These are phyloP conservation scores for Nemotelus nigrinus DNA, from an alignment of 2,888 invertebrate species.

Conservation along the genomic window DNA sequence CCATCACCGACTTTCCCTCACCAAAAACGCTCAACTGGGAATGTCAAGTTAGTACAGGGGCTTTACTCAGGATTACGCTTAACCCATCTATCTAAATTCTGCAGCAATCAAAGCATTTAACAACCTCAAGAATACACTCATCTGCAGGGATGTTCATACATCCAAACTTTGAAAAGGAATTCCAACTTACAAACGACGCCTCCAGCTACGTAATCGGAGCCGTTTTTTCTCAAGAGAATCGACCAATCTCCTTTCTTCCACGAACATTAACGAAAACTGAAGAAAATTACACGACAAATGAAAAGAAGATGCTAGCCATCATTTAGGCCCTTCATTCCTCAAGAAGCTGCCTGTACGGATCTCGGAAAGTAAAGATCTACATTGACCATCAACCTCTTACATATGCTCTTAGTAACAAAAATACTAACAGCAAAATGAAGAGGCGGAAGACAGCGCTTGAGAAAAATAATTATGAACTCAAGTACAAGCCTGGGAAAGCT, in stretches of 20 bases:
- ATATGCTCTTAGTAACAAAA: conserved; percentile 49
- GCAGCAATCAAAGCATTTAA: not conserved
- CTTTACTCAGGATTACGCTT: conserved; percentile 20
- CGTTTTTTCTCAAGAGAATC: too few species aligned
- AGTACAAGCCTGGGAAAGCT: conserved; percentile 44
- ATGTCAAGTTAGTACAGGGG: conserved; percentile 21
- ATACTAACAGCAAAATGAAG: conserved; percentile 47
- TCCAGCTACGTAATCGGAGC: too few species aligned
- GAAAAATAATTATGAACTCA: conserved; percentile 46
- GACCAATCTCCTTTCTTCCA: conserved; percentile 39
- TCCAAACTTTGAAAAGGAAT: conserved; percentile 17
- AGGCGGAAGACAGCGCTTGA: conserved; percentile 43
- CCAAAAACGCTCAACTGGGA: conserved; percentile 18
- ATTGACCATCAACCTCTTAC: conserved; percentile 50
- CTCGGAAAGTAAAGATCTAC: conserved; percentile 32
- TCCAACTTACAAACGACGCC: conserved; percentile 41
- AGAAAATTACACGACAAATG: too few species aligned
- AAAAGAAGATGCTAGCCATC: too few species aligned
- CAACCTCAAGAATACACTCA: not conserved
- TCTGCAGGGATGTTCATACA: not conserved
- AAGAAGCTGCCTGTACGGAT: conserved; percentile 9
- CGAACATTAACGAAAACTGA: conserved; percentile 46
- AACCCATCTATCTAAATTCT: not conserved
- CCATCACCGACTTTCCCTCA: not conserved
- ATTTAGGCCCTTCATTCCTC: too few species aligned